Evolutionary conservation across 2,888 invertebrate species (phyloP).

Genomic region (Drosophila nr. perissopoda): DNA sequence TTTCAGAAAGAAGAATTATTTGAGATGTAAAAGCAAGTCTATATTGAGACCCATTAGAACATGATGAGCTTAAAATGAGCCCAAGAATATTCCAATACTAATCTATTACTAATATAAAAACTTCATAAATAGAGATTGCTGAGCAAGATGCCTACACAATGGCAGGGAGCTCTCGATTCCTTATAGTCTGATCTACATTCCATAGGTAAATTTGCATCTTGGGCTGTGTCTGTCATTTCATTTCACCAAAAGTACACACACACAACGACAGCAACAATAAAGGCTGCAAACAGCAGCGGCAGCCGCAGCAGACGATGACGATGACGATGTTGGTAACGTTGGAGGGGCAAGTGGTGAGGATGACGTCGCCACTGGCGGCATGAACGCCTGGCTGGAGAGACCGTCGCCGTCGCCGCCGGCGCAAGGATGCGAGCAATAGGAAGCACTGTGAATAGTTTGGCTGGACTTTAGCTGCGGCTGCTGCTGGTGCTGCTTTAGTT

Average conservation of each 20-base stretch:
- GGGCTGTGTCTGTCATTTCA: conserved; percentile 78
- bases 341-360: conserved; percentile 34
- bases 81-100: not conserved
- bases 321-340: conserved; percentile 35
- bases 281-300: conserved; percentile 34
- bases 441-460: conserved; percentile 76
- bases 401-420: conserved; percentile 51
- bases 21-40: not conserved
- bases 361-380: conserved; percentile 76
- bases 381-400: conserved; percentile 80
- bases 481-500: conserved; percentile 4
- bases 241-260: conserved; percentile 79
- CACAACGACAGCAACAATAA: conserved; percentile 47
- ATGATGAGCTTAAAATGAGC: not conserved
- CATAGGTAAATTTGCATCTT: conserved; percentile 81
- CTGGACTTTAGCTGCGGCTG: conserved; percentile 37
- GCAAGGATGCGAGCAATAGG: conserved; percentile 81
- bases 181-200: conserved; percentile 61
- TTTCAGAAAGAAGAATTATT: not conserved
- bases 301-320: conserved; percentile 45
- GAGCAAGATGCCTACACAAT: not conserved
- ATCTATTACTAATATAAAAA: not conserved
- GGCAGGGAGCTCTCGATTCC: conserved; percentile 49
- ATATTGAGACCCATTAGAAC: not conserved
- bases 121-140: not conserved